Percentiles rank a stretch among this genome's conserved stretches.
These are phyloP conservation scores for Hyposoter dolosus DNA, from an alignment of 2,888 invertebrate species.

Conservation along the genomic window DNA sequence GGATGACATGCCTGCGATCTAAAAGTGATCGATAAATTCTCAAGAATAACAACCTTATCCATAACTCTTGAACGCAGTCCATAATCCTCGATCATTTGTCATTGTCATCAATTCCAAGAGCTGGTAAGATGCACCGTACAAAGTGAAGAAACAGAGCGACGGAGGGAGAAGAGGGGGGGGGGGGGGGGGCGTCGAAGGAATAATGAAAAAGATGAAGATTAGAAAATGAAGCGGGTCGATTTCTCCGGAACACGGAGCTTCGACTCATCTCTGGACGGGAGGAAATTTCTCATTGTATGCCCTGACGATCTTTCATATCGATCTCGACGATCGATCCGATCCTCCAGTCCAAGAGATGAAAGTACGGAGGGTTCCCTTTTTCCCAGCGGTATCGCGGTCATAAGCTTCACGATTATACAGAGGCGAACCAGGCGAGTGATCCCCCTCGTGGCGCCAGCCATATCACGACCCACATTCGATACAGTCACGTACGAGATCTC, in stretches of 20 bases:
- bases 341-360: slow-evolving; percentile 8
- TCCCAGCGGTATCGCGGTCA: slow-evolving; percentile 35
- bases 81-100: slow-evolving; percentile 27
- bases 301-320: slow-evolving; percentile 55
- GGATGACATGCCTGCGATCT: not conserved
- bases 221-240: slow-evolving; percentile 1
- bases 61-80: slow-evolving; percentile 9
- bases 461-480: slow-evolving; percentile 68
- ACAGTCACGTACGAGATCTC: slow-evolving; percentile 64
- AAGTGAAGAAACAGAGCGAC: not conserved
- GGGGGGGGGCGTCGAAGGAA: not conserved
- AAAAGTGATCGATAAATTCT: not conserved
- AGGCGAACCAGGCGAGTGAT: slow-evolving; percentile 25
- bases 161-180: too few species aligned
- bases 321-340: slow-evolving; percentile 58
- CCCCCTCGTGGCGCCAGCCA: slow-evolving; percentile 61
- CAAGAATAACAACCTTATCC: not conserved
- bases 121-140: not conserved
- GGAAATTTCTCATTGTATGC: slow-evolving; percentile 10
- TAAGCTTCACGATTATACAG: slow-evolving; percentile 15
- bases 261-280: not conserved
- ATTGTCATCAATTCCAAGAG: slow-evolving; percentile 36
- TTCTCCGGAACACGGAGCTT: not conserved
- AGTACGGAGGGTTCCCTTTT: slow-evolving; percentile 22
- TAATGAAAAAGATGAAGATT: slow-evolving; percentile 23